Evolutionary conservation across 2,888 invertebrate genomes (phyloP).

Genomic region (Cecidostiba fungosa): DNA sequence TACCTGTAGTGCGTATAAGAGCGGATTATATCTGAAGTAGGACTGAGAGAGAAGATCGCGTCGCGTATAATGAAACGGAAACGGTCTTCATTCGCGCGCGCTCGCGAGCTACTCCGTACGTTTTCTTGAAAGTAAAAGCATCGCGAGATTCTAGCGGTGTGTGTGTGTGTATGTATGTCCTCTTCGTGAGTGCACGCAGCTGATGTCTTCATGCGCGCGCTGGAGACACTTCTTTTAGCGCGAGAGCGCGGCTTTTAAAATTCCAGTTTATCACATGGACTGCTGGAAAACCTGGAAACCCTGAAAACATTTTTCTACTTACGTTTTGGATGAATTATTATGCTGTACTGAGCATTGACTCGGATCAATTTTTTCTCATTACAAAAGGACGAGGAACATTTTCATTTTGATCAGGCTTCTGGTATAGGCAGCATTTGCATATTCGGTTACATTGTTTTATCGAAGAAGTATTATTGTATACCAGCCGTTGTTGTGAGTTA

Average conservation of each 20-base stretch:
- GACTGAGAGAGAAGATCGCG: neutral
- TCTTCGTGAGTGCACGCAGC: neutral
- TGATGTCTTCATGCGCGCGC: constrained; percentile 48
- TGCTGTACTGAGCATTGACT: too few species aligned
- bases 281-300: too few species aligned
- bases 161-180: too few species aligned
- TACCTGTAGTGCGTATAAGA: neutral
- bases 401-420: too few species aligned
- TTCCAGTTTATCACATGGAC: constrained; percentile 29
- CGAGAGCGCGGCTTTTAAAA: constrained; percentile 61
- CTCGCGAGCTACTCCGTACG: neutral
- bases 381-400: too few species aligned
- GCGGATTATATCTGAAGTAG: constrained; percentile 33
- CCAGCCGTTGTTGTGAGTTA: neutral
- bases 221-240: neutral
- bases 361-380: too few species aligned
- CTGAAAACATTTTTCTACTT: too few species aligned
- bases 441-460: too few species aligned
- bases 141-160: constrained; percentile 22
- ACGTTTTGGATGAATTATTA: too few species aligned
- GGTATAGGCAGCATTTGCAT: too few species aligned
- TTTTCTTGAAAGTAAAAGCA: constrained; percentile 57
- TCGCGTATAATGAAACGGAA: constrained; percentile 31
- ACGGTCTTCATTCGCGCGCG: constrained; percentile 6
- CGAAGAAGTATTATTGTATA: neutral